Conservation (phyloP, 2,888 invertebrate genomes). For the Tiliacea aurago region DNA sequence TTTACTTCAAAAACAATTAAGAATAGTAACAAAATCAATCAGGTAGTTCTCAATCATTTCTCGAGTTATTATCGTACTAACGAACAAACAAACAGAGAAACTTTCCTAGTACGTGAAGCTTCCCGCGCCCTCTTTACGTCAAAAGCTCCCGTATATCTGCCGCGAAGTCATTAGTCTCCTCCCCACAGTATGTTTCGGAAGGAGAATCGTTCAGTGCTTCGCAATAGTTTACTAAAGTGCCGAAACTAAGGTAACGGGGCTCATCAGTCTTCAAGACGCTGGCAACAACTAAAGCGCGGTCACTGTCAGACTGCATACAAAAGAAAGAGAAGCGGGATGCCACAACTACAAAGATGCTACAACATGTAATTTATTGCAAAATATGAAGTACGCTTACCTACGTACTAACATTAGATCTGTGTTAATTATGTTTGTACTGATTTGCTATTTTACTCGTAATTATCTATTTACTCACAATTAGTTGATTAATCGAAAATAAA, state of each 20-base stretch:
- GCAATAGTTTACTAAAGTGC: conserved; percentile 50
- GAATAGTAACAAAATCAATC: neutral
- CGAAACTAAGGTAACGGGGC: conserved; percentile 44
- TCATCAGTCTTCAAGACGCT: conserved; percentile 56
- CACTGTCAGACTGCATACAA: no score
- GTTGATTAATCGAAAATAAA: no score
- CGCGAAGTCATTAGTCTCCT: conserved; percentile 42
- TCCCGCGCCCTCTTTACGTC: neutral
- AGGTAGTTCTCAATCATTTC: neutral
- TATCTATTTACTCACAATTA: no score
- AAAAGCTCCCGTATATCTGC: neutral
- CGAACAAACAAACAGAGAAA: neutral
- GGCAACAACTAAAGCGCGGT: no score
- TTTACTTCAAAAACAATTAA: no score
- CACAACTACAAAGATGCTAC: no score
- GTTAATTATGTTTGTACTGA: no score
- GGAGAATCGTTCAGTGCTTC: conserved; percentile 47
- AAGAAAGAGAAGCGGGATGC: no score
- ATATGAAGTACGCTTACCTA: no score
- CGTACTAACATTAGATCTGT: no score
- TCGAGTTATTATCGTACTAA: neutral
- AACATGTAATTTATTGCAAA: no score
- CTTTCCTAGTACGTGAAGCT: neutral
- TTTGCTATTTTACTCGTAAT: no score
- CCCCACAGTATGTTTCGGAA: conserved; percentile 27